Conservation (phyloP, 2,888 invertebrate genomes). For the Pyrrhosoma nymphula region DNA sequence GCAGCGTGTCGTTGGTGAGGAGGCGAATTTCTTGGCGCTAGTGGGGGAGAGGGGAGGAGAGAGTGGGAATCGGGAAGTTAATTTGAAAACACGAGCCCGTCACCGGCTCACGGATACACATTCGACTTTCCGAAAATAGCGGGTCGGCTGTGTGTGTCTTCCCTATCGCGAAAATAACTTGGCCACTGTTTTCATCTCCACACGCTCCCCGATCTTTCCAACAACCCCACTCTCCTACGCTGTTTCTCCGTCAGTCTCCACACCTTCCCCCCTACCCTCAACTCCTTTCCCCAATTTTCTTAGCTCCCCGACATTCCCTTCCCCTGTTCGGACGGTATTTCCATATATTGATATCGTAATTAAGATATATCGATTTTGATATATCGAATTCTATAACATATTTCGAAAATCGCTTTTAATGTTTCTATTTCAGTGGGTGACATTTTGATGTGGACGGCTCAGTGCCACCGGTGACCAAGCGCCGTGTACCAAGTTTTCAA, state of each 20-base stretch:
- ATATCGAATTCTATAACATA: too few species aligned
- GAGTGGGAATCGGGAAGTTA: not conserved
- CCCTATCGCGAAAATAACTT: not conserved
- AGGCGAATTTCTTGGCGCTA: not conserved
- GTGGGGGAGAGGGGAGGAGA: not conserved
- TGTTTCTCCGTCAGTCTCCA: too few species aligned
- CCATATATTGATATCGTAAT: too few species aligned
- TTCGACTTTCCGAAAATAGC: not conserved
- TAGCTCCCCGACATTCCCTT: not conserved
- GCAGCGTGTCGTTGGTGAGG: not conserved
- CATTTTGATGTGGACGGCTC: too few species aligned
- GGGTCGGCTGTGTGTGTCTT: not conserved
- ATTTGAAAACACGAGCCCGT: constrained; percentile 10
- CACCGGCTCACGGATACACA: not conserved
- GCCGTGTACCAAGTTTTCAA: too few species aligned
- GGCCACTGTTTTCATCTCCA: not conserved
- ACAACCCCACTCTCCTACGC: not conserved
- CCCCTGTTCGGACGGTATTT: not conserved
- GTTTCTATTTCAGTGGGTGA: too few species aligned
- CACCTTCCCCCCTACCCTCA: not conserved
- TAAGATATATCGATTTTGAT: too few species aligned
- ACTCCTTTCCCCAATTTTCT: not conserved
- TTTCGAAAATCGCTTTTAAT: too few species aligned
- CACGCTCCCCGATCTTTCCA: not conserved
- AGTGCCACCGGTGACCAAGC: too few species aligned